A percentile compares a stretch with the other conserved stretches of the same genome.
phyloP scores from a whole-genome alignment of 2,113 vertebrate species.

The Cepphus grylle region DNA sequence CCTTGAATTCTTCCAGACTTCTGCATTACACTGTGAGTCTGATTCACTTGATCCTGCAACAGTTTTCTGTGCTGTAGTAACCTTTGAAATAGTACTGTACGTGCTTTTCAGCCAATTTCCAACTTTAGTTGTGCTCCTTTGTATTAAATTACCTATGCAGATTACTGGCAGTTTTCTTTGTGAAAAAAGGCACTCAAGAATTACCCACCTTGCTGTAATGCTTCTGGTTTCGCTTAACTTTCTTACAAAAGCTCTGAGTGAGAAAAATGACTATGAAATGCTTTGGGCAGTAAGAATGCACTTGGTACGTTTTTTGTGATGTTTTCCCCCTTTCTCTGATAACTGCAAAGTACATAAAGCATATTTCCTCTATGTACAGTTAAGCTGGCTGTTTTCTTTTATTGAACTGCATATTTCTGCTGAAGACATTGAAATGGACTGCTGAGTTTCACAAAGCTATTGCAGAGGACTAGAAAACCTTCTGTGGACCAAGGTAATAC shows the following conservation, averaged over 20 bases:
- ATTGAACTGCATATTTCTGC: not conserved
- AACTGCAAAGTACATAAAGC: not conserved
- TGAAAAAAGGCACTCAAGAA: not conserved
- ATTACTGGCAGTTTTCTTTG: not conserved
- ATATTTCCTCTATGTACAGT: not conserved
- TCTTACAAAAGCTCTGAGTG: not conserved
- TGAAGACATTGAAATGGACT: not conserved
- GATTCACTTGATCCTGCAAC: not conserved
- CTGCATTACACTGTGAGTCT: accelerated
- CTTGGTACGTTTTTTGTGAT: not conserved
- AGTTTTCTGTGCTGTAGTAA: not conserved
- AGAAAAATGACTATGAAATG: not conserved
- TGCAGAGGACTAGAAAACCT: not conserved
- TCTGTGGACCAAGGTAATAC: not conserved
- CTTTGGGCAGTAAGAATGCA: not conserved
- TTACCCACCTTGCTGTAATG: not conserved
- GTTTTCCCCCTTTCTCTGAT: not conserved
- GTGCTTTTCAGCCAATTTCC: not conserved
- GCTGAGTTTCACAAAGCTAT: not conserved
- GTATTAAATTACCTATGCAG: not conserved
- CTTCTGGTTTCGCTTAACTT: not conserved
- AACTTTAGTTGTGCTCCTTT: not conserved
- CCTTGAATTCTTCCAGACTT: not conserved
- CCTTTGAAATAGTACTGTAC: not conserved
- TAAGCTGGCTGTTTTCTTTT: not conserved